Conservation (phyloP, 2,888 invertebrate genomes). For the Epinotia nisella region DNA sequence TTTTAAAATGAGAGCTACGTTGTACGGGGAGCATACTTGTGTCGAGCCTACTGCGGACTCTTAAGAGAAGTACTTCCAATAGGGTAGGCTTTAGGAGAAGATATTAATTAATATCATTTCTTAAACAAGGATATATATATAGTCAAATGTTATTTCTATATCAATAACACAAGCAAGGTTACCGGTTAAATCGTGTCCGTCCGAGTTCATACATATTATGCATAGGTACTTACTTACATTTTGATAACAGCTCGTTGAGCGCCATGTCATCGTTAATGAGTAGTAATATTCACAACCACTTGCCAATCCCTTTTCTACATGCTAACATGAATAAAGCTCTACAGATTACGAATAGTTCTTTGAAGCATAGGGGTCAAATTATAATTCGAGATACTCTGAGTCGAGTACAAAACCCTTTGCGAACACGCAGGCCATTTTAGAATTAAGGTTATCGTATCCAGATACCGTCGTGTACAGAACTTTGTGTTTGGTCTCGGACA, state of each 20-base stretch:
- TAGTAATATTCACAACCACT: neutral
- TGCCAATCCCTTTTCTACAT: neutral
- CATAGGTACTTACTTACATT: no score
- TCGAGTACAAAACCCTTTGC: neutral
- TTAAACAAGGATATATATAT: neutral
- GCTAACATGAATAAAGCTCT: neutral
- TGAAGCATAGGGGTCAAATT: neutral
- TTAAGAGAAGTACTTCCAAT: no score
- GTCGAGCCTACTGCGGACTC: no score
- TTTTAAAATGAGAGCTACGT: no score
- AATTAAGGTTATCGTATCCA: slow-evolving; percentile 45
- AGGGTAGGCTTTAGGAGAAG: no score
- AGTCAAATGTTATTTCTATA: neutral
- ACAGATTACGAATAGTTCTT: neutral
- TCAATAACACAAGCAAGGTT: neutral
- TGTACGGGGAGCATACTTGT: no score
- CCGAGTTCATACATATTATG: slow-evolving; percentile 17
- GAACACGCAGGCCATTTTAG: slow-evolving; percentile 37
- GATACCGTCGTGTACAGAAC: slow-evolving; percentile 36
- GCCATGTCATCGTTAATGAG: slow-evolving; percentile 24
- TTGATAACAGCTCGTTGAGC: slow-evolving; percentile 32
- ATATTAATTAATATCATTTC: no score
- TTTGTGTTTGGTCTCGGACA: slow-evolving; percentile 35
- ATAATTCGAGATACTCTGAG: no score
- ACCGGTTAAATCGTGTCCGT: neutral